These are phyloP conservation scores for Apis laboriosa DNA, from an alignment of 1,140 invertebrate species.

Conservation along the genomic window DNA sequence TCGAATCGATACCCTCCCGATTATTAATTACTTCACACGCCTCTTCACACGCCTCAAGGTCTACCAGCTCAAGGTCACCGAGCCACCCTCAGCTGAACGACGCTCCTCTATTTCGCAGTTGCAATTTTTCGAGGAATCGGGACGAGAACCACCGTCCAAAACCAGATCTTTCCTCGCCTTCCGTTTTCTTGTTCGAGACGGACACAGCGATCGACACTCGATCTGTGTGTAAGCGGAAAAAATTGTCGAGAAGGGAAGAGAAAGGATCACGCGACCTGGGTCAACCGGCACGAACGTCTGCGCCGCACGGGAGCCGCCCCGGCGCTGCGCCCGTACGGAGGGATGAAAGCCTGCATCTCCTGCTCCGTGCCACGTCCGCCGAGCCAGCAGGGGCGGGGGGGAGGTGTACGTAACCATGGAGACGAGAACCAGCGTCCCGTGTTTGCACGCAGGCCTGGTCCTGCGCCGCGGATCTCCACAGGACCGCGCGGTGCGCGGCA, in stretches of 20 bases:
- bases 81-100: constrained; percentile 21
- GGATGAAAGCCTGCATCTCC: constrained; percentile 71
- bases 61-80: constrained; percentile 52
- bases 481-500: constrained; percentile 46
- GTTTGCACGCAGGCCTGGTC: constrained; percentile 69
- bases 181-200: too few relatives aligned
- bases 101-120: background rate
- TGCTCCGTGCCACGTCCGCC: constrained; percentile 31
- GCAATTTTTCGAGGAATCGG: too few relatives aligned
- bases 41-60: too few relatives aligned
- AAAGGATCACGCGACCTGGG: constrained; percentile 65
- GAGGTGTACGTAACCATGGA: constrained; percentile 57
- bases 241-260: background rate
- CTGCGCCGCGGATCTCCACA: constrained; percentile 61
- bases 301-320: constrained; percentile 76
- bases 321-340: constrained; percentile 69
- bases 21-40: too few relatives aligned
- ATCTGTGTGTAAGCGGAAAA: background rate
- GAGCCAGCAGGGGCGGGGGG: background rate
- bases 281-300: constrained; percentile 75
- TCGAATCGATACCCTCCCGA: too few relatives aligned
- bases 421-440: constrained; percentile 45
- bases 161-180: too few relatives aligned
- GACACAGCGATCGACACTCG: background rate
- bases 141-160: too few relatives aligned